Evolutionary conservation across 2,888 invertebrate species (phyloP).

Genomic region (Seira sanloemensis): DNA sequence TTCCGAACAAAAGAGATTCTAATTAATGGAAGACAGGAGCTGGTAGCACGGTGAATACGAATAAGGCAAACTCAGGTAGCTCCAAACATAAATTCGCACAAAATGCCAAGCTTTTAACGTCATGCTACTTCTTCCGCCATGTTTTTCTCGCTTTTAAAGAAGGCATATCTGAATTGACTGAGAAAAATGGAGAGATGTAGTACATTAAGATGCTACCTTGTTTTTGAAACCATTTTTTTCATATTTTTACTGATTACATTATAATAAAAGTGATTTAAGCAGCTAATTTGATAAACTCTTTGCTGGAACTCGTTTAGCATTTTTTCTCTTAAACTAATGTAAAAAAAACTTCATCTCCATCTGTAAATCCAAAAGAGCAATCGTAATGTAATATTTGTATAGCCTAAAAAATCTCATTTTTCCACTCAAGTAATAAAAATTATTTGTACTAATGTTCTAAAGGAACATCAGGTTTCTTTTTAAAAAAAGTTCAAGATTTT

Average conservation of each 20-base stretch:
- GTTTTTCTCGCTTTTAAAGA: neutral
- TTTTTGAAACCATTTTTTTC: neutral
- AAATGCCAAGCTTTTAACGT: neutral
- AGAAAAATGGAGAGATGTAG: neutral
- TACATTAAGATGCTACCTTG: no score
- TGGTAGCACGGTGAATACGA: neutral
- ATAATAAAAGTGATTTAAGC: slow-evolving; percentile 16
- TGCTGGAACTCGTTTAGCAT: neutral
- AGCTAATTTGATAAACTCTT: slow-evolving; percentile 12
- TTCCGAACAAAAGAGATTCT: no score
- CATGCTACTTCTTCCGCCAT: neutral
- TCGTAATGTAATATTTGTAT: neutral
- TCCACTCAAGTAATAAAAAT: neutral
- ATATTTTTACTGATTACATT: slow-evolving; percentile 6
- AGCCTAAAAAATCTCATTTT: neutral
- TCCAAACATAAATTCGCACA: neutral
- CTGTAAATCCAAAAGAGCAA: neutral
- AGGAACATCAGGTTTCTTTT: neutral
- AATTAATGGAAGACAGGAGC: no score
- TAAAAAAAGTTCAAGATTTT: slow-evolving; percentile 3
- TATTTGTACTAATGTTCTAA: neutral
- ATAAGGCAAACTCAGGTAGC: neutral
- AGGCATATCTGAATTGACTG: neutral
- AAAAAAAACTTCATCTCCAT: neutral
- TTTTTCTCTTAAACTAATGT: no score